These are phyloP conservation scores for Vulpes ferrilata DNA, from an alignment of 2,113 vertebrate genomes.

Conservation along the genomic window DNA sequence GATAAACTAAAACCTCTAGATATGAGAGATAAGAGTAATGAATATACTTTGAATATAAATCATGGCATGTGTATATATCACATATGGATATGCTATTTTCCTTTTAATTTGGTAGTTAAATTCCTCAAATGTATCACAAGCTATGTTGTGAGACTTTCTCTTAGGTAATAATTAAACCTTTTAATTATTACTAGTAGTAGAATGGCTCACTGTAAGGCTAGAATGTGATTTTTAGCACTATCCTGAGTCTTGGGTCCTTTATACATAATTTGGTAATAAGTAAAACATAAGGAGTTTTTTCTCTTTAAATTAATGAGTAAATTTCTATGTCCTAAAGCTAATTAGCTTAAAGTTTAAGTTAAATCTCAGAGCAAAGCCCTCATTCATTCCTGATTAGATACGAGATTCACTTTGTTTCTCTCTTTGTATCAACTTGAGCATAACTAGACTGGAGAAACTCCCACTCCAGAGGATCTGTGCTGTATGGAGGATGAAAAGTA, in stretches of 20 bases:
- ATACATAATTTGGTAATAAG: constrained; percentile 13
- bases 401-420: constrained; percentile 36
- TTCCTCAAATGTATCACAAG: constrained; percentile 13
- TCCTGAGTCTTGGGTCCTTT: not conserved
- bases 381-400: not conserved
- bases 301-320: constrained; percentile 39
- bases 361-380: not conserved
- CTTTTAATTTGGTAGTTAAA: constrained; percentile 38
- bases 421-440: not conserved
- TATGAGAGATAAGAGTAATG: constrained; percentile 6
- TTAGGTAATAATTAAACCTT: not conserved
- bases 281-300: constrained; percentile 27
- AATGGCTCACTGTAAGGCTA: not conserved
- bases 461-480: not conserved
- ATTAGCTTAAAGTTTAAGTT: constrained; percentile 24
- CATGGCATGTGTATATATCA: not conserved
- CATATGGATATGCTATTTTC: not conserved
- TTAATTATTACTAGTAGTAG: not conserved
- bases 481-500: not conserved
- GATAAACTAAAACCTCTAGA: constrained; percentile 45
- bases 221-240: constrained; percentile 32
- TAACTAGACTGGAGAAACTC: not conserved
- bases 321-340: not conserved
- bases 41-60: not conserved
- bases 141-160: not conserved